A percentile compares a stretch with the other conserved stretches of the same genome.
Conservation (phyloP, 2,113 vertebrate genomes). For the Athene noctua region DNA sequence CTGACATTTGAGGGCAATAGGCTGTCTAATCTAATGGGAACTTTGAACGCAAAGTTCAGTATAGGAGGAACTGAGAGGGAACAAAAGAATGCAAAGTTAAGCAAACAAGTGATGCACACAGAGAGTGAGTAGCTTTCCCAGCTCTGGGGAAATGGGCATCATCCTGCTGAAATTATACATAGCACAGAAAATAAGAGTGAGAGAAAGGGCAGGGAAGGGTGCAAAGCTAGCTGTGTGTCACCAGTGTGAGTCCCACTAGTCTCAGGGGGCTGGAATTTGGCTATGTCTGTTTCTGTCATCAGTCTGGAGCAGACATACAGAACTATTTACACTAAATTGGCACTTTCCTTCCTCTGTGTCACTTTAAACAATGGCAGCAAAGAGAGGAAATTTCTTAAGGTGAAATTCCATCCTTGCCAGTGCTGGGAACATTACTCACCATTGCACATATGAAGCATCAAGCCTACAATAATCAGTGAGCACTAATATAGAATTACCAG, state of each 20-base stretch:
- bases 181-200: neutral
- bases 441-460: neutral
- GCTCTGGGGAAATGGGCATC: neutral
- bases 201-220: neutral
- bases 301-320: neutral
- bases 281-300: neutral
- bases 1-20: neutral
- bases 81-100: neutral
- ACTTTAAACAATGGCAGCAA: neutral
- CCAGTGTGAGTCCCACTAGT: accelerated
- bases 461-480: neutral
- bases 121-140: neutral
- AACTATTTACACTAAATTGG: neutral
- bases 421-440: neutral
- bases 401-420: neutral
- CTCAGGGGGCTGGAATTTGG: neutral
- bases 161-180: neutral
- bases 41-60: neutral
- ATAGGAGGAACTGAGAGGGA: neutral
- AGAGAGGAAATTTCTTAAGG: neutral
- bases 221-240: neutral
- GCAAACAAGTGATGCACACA: neutral
- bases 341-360: neutral
- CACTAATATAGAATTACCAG: neutral
- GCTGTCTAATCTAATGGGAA: neutral